Conservation (phyloP, 2,888 invertebrate genomes). For the Tipula vernalis region DNA sequence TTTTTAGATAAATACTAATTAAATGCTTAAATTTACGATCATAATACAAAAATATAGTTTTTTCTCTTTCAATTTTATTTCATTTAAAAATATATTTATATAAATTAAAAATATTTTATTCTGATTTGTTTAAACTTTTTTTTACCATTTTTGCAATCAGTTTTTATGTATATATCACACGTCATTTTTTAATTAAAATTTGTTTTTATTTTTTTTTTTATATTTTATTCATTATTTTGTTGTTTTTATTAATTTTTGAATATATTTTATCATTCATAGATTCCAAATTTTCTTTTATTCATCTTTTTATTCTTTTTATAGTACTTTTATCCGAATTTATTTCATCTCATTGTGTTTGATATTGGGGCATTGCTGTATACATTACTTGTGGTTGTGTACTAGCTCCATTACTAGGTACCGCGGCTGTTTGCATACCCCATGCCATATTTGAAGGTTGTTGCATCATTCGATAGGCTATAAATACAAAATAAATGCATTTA, state of each 20-base stretch:
- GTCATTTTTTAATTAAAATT: constrained; percentile 10
- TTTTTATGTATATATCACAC: constrained; percentile 11
- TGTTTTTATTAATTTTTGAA: constrained; percentile 5
- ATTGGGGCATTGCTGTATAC: constrained; percentile 68
- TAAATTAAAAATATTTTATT: constrained; percentile 8
- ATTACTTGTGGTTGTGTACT: constrained; percentile 47
- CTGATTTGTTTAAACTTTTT: constrained; percentile 6
- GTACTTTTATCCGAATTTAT: constrained; percentile 7
- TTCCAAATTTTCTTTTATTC: constrained; percentile 10
- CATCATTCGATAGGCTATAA: constrained; percentile 49
- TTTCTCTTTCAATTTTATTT: neutral
- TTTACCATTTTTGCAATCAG: constrained; percentile 5
- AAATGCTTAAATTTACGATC: constrained; percentile 9
- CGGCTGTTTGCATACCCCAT: constrained; percentile 38
- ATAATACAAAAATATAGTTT: constrained; percentile 10
- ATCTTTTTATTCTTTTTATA: constrained; percentile 10
- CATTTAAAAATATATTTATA: constrained; percentile 6
- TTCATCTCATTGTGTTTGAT: constrained; percentile 66
- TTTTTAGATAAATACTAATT: constrained; percentile 8
- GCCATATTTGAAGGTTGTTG: constrained; percentile 40
- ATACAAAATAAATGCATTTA: constrained; percentile 9
- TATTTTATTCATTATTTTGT: neutral
- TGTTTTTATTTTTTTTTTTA: neutral
- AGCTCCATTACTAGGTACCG: constrained; percentile 41
- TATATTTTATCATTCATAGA: neutral